Conservation (phyloP, 2,888 invertebrate genomes). For the Nezara viridula region DNA sequence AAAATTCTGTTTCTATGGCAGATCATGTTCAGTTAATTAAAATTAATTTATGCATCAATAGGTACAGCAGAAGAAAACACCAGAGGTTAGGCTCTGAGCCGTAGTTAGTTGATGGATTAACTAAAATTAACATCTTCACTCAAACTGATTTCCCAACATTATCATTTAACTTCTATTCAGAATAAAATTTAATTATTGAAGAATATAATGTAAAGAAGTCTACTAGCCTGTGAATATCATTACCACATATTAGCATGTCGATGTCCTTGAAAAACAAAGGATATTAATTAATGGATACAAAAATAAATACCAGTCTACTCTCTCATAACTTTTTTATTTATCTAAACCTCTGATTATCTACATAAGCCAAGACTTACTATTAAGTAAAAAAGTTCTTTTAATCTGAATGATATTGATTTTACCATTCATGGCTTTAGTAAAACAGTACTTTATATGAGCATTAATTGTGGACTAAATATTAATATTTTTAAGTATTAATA, state of each 20-base stretch:
- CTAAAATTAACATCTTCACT: not conserved
- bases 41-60: not conserved
- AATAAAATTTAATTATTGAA: not conserved
- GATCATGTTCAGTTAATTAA: not conserved
- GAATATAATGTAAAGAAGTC: not conserved
- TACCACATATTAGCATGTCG: not conserved
- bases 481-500: no score
- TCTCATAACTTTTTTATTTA: not conserved
- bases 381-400: not conserved
- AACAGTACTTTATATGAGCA: no score
- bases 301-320: not conserved
- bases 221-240: not conserved
- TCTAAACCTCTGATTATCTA: not conserved
- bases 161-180: not conserved
- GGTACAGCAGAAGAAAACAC: not conserved
- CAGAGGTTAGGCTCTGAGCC: not conserved
- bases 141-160: not conserved
- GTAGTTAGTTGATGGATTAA: not conserved
- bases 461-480: no score
- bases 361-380: not conserved
- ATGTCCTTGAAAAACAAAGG: not conserved
- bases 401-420: not conserved
- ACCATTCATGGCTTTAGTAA: not conserved
- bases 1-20: not conserved
- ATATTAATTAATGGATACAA: not conserved